A percentile compares a stretch with the other conserved stretches of the same genome.
Conservation (phyloP, 2,888 invertebrate species). For the Microdon myrmicae region DNA sequence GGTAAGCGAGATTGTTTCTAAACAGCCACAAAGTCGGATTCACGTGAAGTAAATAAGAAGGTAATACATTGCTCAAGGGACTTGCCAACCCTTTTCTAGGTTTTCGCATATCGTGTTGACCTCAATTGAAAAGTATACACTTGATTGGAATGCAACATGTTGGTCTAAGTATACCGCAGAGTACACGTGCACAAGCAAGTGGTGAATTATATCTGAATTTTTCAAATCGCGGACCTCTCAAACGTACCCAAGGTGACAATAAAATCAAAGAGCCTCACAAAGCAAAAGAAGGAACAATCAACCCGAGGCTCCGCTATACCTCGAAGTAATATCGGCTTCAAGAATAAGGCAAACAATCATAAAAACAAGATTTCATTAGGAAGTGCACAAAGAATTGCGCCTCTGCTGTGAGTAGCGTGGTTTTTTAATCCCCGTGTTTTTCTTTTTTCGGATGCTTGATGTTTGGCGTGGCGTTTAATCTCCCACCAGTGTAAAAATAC, state of each 20-base stretch:
- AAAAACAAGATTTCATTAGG: slow-evolving; percentile 49
- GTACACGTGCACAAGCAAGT: too few relatives aligned
- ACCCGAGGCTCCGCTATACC: slow-evolving; percentile 38
- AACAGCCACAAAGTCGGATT: slow-evolving; percentile 45
- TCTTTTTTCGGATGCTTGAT: too few relatives aligned
- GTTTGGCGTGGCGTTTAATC: too few relatives aligned
- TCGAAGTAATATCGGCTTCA: slow-evolving; percentile 17
- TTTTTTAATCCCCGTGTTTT: too few relatives aligned
- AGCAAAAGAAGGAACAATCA: slow-evolving; percentile 11
- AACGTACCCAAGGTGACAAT: slow-evolving; percentile 51
- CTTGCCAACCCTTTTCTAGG: slow-evolving; percentile 4
- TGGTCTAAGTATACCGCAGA: background rate
- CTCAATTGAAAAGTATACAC: slow-evolving; percentile 27
- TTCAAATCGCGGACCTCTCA: slow-evolving; percentile 32
- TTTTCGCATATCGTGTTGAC: background rate
- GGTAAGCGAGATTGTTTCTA: too few relatives aligned
- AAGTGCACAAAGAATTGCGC: slow-evolving; percentile 29
- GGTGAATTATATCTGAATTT: slow-evolving; percentile 40
- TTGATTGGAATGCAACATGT: too few relatives aligned
- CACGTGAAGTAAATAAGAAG: slow-evolving; percentile 44
- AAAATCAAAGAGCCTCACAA: slow-evolving; percentile 35
- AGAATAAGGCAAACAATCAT: slow-evolving; percentile 36
- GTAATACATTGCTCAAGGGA: slow-evolving; percentile 41
- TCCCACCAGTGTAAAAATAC: slow-evolving; percentile 25
- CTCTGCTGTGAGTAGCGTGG: slow-evolving; percentile 11